Evolutionary conservation across 2,113 vertebrate species (phyloP).

Genomic region (Odocoileus virginianus): DNA sequence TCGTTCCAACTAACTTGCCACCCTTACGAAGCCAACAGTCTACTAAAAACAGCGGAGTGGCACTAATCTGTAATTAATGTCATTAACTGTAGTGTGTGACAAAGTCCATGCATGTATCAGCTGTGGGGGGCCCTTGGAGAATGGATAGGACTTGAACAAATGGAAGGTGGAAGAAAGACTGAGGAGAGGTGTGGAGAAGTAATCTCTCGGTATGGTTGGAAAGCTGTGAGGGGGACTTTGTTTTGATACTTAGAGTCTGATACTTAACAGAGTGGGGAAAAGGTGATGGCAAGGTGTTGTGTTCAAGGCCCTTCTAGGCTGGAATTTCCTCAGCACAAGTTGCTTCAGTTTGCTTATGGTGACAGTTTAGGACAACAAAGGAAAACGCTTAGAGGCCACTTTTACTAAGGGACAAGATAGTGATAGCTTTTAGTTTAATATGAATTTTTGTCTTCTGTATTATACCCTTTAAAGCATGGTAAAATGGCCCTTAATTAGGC

Average conservation of each 20-base stretch:
- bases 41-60: not conserved
- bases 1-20: slow-evolving; percentile 22
- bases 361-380: not conserved
- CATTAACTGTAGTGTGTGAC: not conserved
- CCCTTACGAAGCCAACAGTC: not conserved
- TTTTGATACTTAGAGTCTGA: not conserved
- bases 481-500: not conserved
- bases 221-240: not conserved
- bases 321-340: not conserved
- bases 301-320: not conserved
- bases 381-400: not conserved
- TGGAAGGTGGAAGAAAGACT: not conserved
- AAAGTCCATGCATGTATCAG: not conserved
- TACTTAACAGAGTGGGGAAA: not conserved
- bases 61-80: not conserved
- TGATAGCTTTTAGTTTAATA: not conserved
- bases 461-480: not conserved
- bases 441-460: not conserved
- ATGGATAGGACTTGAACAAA: not conserved
- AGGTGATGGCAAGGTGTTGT: not conserved
- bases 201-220: not conserved
- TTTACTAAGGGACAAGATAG: not conserved
- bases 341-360: not conserved
- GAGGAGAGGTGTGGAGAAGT: not conserved
- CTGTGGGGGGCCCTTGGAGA: not conserved